Base-by-base conservation (phyloP, 2,113 vertebrate genomes). In the Callipepla squamata region DNA sequence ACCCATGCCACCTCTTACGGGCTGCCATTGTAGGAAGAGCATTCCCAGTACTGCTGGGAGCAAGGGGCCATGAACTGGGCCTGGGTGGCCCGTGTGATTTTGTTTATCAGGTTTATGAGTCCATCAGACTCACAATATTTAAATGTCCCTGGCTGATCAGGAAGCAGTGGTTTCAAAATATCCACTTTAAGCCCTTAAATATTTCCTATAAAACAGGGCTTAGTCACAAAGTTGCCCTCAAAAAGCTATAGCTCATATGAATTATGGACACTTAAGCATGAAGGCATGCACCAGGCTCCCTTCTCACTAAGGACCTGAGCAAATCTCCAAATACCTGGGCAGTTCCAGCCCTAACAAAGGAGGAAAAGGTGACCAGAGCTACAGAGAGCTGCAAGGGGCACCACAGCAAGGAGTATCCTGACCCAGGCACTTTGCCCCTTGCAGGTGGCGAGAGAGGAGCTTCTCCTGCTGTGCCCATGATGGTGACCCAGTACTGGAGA, bases 361-460 rank as follows among this genome's bases (percentile, higher is more conserved):
- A 77, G 19, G 45, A 50, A 30, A 78, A 34, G 14, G 6, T 68
- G 40, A 23, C 23, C 22, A n/a, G n/a, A 17, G 40, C 40, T 17
- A 3, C 9, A 73, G 30, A 32, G n/a, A 44, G 4, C 42, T 68
- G 26, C 0, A 3, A 73, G 20, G 30, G 44, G n/a, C 83, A 65
- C 8, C 3, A n/a, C 47, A 87, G 30, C 5, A 36, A 59, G 28
- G 0, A 2, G 15, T 23, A 11, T 8, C 17, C 61, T 88, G 19
- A 93, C 11, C 14, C 40, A 40, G 12, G 7, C 82, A 32, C 62
- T 85, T 80, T 78, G 10, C 12, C 42, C 50, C 32, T 23, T n/a
- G 7, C 95, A 99, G 98, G 98, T 99, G 98, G 98, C 94, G 98
- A 96, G 98, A 98, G 91, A 83, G 96, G 85, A 98, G 97, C 8